Evolutionary conservation across 2,888 invertebrate genomes (phyloP).

Genomic region (Phyto melanocephala): DNA sequence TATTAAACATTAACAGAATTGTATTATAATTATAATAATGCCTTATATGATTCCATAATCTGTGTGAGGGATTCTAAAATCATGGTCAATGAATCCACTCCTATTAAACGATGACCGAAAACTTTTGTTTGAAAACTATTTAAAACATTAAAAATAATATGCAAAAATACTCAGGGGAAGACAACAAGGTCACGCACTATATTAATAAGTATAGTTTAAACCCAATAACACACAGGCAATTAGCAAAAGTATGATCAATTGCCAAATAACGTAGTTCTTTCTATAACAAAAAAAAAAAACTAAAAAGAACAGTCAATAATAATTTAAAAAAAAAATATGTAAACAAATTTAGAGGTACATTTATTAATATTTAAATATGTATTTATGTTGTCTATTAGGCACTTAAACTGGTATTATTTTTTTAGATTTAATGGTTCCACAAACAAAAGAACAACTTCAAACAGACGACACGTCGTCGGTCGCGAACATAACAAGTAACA

Average conservation of each 20-base stretch:
- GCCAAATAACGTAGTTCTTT: slow-evolving; percentile 14
- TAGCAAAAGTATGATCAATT: background rate
- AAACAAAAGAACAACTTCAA: slow-evolving; percentile 23
- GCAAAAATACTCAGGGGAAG: slow-evolving; percentile 25
- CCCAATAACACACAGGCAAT: background rate
- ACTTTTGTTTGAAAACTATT: background rate
- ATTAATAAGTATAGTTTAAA: background rate
- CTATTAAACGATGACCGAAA: background rate
- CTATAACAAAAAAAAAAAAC: slow-evolving; percentile 10
- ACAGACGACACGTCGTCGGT: background rate
- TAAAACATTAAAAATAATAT: background rate
- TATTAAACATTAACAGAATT: too few relatives aligned
- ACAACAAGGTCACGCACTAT: slow-evolving; percentile 15
- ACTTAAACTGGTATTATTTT: background rate
- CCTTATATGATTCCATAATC: too few relatives aligned
- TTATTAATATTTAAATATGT: background rate
- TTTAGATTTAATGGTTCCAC: slow-evolving; percentile 44
- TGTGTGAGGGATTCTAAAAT: too few relatives aligned
- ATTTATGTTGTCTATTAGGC: too few relatives aligned
- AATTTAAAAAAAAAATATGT: background rate
- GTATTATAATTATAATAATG: too few relatives aligned
- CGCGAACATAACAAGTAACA: background rate
- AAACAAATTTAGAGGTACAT: slow-evolving; percentile 37
- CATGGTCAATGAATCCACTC: too few relatives aligned
- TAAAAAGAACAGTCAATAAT: slow-evolving; percentile 8